Evolutionary conservation across 64 coral and sea anemone species (phyloP).

Genomic region (Stylophora pistillata): DNA sequence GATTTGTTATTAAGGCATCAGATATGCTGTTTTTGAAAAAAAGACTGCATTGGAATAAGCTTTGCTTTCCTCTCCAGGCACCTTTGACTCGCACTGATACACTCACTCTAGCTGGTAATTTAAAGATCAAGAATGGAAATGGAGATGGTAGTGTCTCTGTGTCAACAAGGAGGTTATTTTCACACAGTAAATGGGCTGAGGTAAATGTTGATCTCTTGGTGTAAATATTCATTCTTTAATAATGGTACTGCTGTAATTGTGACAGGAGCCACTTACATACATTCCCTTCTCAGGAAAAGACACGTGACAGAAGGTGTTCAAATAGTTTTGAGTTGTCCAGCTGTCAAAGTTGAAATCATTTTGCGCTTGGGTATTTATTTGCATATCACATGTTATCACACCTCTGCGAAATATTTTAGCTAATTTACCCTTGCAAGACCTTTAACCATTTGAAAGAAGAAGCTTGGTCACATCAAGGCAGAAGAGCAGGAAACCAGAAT

Average conservation of each 20-base stretch:
- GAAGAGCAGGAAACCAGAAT: no score
- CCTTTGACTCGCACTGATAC: conserved; percentile 90
- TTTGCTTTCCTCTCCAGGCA: conserved; percentile 50
- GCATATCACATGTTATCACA: no score
- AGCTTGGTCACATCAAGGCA: no score
- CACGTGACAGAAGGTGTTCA: not conserved
- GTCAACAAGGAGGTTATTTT: conserved; percentile 80
- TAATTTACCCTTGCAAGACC: no score
- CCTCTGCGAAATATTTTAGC: no score
- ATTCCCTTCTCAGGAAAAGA: not conserved
- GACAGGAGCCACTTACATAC: not conserved
- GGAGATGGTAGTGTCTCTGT: conserved; percentile 82
- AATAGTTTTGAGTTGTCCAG: no score
- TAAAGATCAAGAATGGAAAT: conserved; percentile 83
- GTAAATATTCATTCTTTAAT: not conserved
- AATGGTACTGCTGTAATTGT: not conserved
- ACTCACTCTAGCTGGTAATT: conserved; percentile 68
- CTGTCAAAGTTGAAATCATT: no score
- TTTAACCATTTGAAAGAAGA: no score
- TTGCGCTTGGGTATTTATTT: no score
- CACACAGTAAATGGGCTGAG: conserved; percentile 86
- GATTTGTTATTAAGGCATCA: no score
- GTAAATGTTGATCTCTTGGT: conserved; percentile 26
- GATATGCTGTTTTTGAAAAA: no score
- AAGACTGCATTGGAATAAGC: not conserved